Percentiles rank a stretch among this genome's conserved stretches.
These are phyloP conservation scores for Hydrocynus forskahlii DNA, from an alignment of 2,797 vertebrate species.

Conservation along the genomic window DNA sequence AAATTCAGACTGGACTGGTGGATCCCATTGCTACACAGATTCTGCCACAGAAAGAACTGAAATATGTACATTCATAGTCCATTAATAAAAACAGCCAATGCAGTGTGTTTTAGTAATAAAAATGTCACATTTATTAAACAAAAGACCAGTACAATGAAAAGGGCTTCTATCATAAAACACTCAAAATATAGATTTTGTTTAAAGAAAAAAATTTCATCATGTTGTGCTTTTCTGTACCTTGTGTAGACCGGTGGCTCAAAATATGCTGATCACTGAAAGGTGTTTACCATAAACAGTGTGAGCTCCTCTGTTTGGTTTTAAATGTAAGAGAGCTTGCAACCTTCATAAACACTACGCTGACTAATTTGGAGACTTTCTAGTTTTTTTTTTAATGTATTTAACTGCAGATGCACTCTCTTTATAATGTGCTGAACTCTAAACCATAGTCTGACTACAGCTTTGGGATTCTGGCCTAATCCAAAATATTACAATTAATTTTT, in stretches of 20 bases:
- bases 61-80: neutral
- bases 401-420: neutral
- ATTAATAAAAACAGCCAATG: constrained; percentile 12
- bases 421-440: neutral
- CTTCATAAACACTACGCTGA: neutral
- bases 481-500: constrained; percentile 11
- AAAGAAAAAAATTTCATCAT: constrained; percentile 29
- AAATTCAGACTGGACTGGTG: constrained; percentile 2
- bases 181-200: constrained; percentile 27
- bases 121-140: constrained; percentile 52
- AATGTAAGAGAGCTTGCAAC: constrained; percentile 13
- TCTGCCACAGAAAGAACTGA: neutral
- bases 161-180: neutral
- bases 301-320: constrained; percentile 49
- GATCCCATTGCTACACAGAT: neutral
- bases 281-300: constrained; percentile 34
- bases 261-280: constrained; percentile 22
- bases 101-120: constrained; percentile 25
- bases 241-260: constrained; percentile 8
- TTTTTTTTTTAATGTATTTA: neutral
- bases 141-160: constrained; percentile 36
- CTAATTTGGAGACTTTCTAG: neutral
- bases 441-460: constrained; percentile 12
- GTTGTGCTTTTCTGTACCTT: constrained; percentile 8
- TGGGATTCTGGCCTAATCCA: constrained; percentile 10